phyloP scores from a whole-genome alignment of 1,140 invertebrate species.

The Adoxophyes honmai region DNA sequence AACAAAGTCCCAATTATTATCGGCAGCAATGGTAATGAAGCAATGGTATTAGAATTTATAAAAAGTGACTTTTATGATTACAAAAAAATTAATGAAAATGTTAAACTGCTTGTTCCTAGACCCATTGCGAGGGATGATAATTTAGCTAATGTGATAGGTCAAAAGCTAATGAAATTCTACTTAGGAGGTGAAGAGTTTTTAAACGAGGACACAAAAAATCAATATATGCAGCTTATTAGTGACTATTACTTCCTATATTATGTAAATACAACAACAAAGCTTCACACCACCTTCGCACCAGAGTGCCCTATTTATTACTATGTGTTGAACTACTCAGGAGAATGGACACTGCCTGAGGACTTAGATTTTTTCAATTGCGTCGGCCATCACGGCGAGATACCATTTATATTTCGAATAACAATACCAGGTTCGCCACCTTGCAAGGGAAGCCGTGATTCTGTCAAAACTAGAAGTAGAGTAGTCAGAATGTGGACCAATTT shows the following conservation, averaged over 20 bases:
- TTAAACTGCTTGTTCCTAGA: slow-evolving; percentile 45
- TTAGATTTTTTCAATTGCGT: slow-evolving; percentile 41
- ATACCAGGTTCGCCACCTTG: slow-evolving; percentile 25
- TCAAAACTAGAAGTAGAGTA: slow-evolving; percentile 48
- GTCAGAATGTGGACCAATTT: slow-evolving; percentile 71
- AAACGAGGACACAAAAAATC: slow-evolving; percentile 40
- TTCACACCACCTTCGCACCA: slow-evolving; percentile 42
- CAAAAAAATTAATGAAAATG: slow-evolving; percentile 52
- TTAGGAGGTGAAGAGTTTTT: slow-evolving; percentile 38
- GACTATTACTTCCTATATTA: slow-evolving; percentile 63
- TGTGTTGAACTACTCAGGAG: slow-evolving; percentile 51
- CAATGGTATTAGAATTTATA: slow-evolving; percentile 38
- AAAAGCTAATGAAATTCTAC: slow-evolving; percentile 56
- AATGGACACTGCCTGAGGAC: slow-evolving; percentile 48
- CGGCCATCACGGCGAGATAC: slow-evolving; percentile 49
- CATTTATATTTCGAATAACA: slow-evolving; percentile 52
- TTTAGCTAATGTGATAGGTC: slow-evolving; percentile 40
- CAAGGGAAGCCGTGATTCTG: slow-evolving; percentile 53
- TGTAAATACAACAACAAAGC: slow-evolving; percentile 51
- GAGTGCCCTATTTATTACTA: slow-evolving; percentile 59
- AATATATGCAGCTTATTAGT: slow-evolving; percentile 56
- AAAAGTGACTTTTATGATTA: slow-evolving; percentile 46
- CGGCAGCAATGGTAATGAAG: slow-evolving; percentile 56
- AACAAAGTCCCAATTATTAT: slow-evolving; percentile 66
- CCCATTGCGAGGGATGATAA: slow-evolving; percentile 34